Evolutionary conservation across 37 sponge, comb jelly and placozoan species (phyloP).

Genomic region (Diacarnus erythraeanus): DNA sequence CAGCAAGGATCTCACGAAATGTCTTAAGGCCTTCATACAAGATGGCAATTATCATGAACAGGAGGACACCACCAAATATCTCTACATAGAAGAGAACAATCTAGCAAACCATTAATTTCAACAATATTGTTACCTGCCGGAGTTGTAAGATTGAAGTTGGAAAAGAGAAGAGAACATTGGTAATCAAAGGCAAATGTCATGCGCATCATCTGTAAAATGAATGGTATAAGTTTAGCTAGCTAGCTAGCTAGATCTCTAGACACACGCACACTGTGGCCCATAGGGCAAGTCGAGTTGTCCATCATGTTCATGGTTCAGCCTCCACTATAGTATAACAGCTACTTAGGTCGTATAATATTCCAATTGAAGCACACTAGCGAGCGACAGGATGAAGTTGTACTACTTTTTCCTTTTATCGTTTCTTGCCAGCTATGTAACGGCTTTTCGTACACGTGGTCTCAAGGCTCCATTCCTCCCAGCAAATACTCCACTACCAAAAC

Average conservation of each 20-base stretch:
- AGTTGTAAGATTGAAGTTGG: slow-evolving; percentile 1
- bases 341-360: neutral
- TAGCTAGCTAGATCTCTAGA: neutral
- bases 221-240: too few species aligned
- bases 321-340: neutral
- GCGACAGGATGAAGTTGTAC: neutral
- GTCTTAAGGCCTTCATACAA: slow-evolving; percentile 66
- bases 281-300: neutral
- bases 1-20: slow-evolving; percentile 37
- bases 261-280: neutral
- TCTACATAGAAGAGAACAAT: slow-evolving; percentile 2
- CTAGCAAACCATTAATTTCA: neutral
- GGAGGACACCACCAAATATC: slow-evolving; percentile 54
- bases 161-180: slow-evolving; percentile 1
- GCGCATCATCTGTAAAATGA: neutral
- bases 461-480: slow-evolving; percentile 13
- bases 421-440: neutral
- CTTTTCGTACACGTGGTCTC: too few species aligned
- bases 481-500: slow-evolving; percentile 21
- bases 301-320: neutral
- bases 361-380: neutral
- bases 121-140: slow-evolving; percentile 28
- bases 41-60: slow-evolving; percentile 38
- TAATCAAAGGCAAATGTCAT: slow-evolving; percentile 14
- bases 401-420: neutral